phyloP scores from a whole-genome alignment of 1,140 invertebrate species.

The Drosophila busckii region DNA sequence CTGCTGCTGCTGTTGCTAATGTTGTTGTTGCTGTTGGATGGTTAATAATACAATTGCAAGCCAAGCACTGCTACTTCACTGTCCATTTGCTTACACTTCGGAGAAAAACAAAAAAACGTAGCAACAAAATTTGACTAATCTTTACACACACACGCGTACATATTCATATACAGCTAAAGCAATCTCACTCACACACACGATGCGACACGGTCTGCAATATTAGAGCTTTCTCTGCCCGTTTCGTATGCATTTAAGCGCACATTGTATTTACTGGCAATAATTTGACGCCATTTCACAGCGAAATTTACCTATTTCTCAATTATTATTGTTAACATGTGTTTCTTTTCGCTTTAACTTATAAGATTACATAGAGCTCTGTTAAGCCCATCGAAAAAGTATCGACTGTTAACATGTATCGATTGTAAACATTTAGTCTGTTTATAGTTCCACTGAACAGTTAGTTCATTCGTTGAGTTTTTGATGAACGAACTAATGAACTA shows the following conservation, averaged over 20 bases:
- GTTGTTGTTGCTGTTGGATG: constrained; percentile 13
- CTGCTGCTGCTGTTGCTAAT: constrained; percentile 11
- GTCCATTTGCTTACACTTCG: too few species aligned
- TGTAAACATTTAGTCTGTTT: too few species aligned
- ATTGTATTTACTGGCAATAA: constrained; percentile 6
- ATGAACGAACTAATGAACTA: too few species aligned
- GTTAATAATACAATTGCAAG: too few species aligned
- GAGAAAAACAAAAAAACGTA: constrained; percentile 9
- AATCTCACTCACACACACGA: constrained; percentile 15
- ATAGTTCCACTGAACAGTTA: too few species aligned
- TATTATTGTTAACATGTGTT: constrained; percentile 7
- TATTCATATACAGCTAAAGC: constrained; percentile 4
- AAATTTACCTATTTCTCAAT: neutral
- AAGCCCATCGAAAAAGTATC: too few species aligned
- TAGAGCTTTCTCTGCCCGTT: constrained; percentile 24
- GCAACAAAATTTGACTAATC: constrained; percentile 30
- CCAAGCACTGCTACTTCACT: too few species aligned
- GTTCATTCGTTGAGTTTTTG: too few species aligned
- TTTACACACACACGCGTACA: constrained; percentile 17
- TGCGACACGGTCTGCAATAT: constrained; percentile 11
- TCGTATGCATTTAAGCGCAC: constrained; percentile 14
- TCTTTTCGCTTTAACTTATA: too few species aligned
- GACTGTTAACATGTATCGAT: too few species aligned
- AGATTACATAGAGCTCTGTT: too few species aligned
- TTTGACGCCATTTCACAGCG: constrained; percentile 4